Evolutionary conservation across 2,888 invertebrate species (phyloP).

Genomic region (Andrena flavipes): DNA sequence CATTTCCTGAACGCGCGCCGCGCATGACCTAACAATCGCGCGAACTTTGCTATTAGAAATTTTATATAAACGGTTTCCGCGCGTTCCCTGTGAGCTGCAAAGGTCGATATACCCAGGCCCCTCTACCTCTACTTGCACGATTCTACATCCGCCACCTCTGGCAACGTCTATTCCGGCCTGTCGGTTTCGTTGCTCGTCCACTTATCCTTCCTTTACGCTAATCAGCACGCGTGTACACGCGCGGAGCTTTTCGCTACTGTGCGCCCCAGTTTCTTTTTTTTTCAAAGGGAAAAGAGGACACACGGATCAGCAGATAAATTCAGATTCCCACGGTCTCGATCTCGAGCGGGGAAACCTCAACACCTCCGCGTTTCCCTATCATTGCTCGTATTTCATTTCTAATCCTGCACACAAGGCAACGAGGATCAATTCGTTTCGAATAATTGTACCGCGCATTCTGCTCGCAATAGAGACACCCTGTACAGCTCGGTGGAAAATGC

Average conservation of each 20-base stretch:
- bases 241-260: neutral
- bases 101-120: constrained; percentile 52
- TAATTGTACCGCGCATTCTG: neutral
- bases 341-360: neutral
- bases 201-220: constrained; percentile 1
- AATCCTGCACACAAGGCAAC: too few relatives aligned
- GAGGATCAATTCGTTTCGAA: too few relatives aligned
- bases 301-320: neutral
- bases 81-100: constrained; percentile 27
- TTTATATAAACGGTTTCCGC: constrained; percentile 45
- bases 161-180: constrained; percentile 16
- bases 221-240: constrained; percentile 10
- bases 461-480: too few relatives aligned
- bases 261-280: constrained; percentile 43
- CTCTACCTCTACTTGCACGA: constrained; percentile 13
- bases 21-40: constrained; percentile 32
- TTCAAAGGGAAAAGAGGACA: constrained; percentile 1
- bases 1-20: constrained; percentile 7
- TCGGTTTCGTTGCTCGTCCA: constrained; percentile 19
- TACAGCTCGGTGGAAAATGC: too few relatives aligned
- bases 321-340: constrained; percentile 4
- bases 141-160: constrained; percentile 42
- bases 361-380: too few relatives aligned
- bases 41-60: constrained; percentile 44
- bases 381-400: too few relatives aligned